Conservation (phyloP, 1,140 invertebrate genomes). For the Cardiocondyla obscurior region DNA sequence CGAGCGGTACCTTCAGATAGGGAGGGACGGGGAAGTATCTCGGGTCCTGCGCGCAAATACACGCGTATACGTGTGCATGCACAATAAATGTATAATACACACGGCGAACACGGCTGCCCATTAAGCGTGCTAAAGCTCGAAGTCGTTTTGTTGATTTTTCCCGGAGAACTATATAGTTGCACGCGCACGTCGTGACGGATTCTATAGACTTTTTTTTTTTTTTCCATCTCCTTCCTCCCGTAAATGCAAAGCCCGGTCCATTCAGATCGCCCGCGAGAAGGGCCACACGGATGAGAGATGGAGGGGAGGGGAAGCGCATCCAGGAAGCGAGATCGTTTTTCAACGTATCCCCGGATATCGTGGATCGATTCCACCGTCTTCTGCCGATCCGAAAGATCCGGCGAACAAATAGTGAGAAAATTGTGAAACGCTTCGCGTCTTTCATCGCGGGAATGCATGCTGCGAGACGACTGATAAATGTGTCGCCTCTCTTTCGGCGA, state of each 20-base stretch:
- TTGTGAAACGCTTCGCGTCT: conserved; percentile 31
- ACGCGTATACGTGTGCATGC: conserved; percentile 29
- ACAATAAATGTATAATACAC: conserved; percentile 47
- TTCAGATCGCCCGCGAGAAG: conserved; percentile 57
- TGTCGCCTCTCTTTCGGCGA: conserved; percentile 29
- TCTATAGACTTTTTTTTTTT: conserved; percentile 72
- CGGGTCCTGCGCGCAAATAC: conserved; percentile 27
- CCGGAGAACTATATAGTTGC: conserved; percentile 69
- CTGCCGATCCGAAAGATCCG: conserved; percentile 62
- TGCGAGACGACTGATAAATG: conserved; percentile 54
- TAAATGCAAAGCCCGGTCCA: conserved; percentile 72
- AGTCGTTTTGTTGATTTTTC: conserved; percentile 82
- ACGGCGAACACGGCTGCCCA: conserved; percentile 60
- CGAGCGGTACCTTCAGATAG: conserved; percentile 48
- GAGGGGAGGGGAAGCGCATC: conserved; percentile 49
- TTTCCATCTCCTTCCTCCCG: too few relatives aligned
- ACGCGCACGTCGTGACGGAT: conserved; percentile 60
- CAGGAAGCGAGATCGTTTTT: conserved; percentile 70
- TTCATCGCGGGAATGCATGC: conserved; percentile 26
- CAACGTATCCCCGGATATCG: conserved; percentile 67
- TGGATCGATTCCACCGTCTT: conserved; percentile 65
- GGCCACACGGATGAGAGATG: neutral
- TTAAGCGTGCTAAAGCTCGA: conserved; percentile 77
- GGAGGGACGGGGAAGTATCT: conserved; percentile 53
- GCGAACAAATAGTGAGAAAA: conserved; percentile 58